Base-by-base conservation (phyloP, 2,888 invertebrate species). In the Fragum sueziense region DNA sequence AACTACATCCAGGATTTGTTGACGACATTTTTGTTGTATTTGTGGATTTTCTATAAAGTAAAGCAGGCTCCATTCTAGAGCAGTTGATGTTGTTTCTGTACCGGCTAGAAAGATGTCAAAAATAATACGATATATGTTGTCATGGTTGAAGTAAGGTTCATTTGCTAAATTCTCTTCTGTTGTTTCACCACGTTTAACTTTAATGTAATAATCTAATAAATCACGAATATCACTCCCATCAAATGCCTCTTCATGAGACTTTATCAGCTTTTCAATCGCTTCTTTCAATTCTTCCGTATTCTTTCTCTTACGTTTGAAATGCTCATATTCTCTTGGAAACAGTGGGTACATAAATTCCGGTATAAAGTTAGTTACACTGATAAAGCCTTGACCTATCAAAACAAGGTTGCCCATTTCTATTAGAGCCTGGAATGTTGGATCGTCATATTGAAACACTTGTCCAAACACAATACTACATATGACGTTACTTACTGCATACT, bases 51-150 rank as follows among this genome's bases (percentile, higher is more conserved):
- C 76, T 25, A 87, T 82, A 74, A 88, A 81, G 74, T 85, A 86
- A 7, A 89, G 78, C 31, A 89, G 74, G 9, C 78, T 72, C 89
- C 88, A 89, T 17, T 83, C 75, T 0, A 89, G 51, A 1, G 87
- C 76, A 14, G 85, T 86, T 17, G 84, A 86, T 0, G 88, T 86
- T 7, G 89, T 88, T 37, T 89, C 89, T 0, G 88, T 85, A 14
- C 89, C 88, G 4, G 84, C 89, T 37, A 84, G 71, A 34, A 88
- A 86, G 22, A 89, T 70, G 51, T 89, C 89, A 0, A 84, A 76
- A 9, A 88, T 83, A 1, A 77, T 69, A 20, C 76, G 80, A 17
- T 83, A 82, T 14, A 86, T 65, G 33, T 80, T 70, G 37, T 57
- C 41, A 17, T 57, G 37, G 57, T 59, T 57, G 25, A 70, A 70